Evolutionary conservation across 1,140 invertebrate species (phyloP), one percentile per base, ranked within the genome.

Genomic region (Leguminivora glycinivorella): DNA sequence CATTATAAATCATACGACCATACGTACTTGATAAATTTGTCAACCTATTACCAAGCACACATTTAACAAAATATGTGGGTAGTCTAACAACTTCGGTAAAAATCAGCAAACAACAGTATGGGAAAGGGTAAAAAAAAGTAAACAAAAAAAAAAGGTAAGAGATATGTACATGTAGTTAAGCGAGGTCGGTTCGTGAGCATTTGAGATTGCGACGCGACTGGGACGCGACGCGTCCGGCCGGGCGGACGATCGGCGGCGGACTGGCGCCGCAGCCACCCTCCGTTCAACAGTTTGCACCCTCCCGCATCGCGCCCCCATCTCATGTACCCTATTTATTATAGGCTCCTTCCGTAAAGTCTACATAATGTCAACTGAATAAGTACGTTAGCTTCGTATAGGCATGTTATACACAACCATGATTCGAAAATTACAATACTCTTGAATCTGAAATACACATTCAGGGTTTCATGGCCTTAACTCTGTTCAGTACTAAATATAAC

Each of bases 201-300:
- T 69, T 66, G 58, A 38, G 71, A 68, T 67, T 38, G 70, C 67
- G 76, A 85, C 63, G 58, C 47, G 72, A 68, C 67, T 31, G 70
- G 63, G 77, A 85, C 83, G 82, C 69, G 14, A 56, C n/a, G 69
- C 75, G 74, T 79, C 79, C 77, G 75, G 70, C 72, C 76, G 78
- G 74, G 67, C 43, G 70, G 72, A 80, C 76, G 79, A 69, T 56
- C 78, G 72, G 75, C 84, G 85, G 81, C 85, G 78, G 75, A 90
- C 88, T 88, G 84, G 84, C 85, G 85, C 82, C 84, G 63, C 14
- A 74, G 70, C 73, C 83, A 84, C 84, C 85, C 88, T 79, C 79
- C 74, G 81, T 76, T 89, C 87, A 89, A 89, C 88, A 88, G 86
- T 83, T 90, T 83, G 80, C 85, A 89, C 85, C 85, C 87, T 84